Percentiles rank a stretch among this genome's conserved stretches.
These are phyloP conservation scores for Acrocephalus scirpaceus DNA, from an alignment of 2,797 vertebrate species.

Conservation along the genomic window DNA sequence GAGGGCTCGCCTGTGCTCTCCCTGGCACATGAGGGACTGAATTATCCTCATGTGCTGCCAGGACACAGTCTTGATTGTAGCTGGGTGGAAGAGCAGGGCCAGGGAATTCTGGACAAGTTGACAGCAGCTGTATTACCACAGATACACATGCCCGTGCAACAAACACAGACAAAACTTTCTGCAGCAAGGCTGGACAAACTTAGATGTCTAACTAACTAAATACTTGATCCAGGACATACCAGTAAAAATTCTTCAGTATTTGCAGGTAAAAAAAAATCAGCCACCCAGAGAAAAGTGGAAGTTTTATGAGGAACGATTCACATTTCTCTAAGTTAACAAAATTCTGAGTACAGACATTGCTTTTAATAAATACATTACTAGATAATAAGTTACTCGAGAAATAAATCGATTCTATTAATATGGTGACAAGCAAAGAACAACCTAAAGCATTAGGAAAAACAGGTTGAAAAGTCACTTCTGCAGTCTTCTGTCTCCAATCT, in stretches of 20 bases:
- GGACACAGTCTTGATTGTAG: slow-evolving; percentile 81
- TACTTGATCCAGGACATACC: background rate
- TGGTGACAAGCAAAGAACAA: background rate
- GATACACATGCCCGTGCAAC: accelerated
- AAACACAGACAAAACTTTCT: background rate
- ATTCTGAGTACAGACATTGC: accelerated
- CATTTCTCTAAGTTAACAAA: too few species aligned
- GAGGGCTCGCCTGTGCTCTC: slow-evolving; percentile 85
- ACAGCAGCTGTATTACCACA: background rate
- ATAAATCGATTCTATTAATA: too few species aligned
- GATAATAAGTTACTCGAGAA: background rate
- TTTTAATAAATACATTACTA: background rate
- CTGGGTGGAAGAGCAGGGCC: slow-evolving; percentile 90
- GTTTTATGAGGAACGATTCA: background rate
- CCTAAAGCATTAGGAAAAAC: background rate
- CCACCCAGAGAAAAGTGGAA: background rate
- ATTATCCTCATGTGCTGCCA: slow-evolving; percentile 92
- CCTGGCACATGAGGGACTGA: slow-evolving; percentile 91
- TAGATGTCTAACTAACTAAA: background rate
- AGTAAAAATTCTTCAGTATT: background rate
- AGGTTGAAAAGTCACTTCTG: background rate
- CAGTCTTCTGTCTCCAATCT: background rate
- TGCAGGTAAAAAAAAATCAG: background rate
- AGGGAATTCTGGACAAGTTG: slow-evolving; percentile 83
- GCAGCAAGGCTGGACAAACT: background rate